Evolutionary conservation across 2,797 vertebrate genomes (phyloP), one percentile per base, ranked within the genome.

Genomic region (Cephalopachus bancanus): DNA sequence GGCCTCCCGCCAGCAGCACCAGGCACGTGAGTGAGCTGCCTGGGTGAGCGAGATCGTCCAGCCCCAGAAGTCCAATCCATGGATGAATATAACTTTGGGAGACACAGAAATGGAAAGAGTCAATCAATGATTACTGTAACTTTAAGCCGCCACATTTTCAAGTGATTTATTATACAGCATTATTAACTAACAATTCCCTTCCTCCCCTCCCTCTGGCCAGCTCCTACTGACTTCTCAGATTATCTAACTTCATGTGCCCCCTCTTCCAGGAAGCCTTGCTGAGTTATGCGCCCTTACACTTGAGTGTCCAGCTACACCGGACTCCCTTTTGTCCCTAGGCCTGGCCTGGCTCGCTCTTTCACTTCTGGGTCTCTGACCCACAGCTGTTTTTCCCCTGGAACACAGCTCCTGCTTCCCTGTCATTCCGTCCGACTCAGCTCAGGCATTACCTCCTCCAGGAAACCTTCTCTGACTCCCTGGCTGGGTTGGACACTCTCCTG

Each of bases 221-320:
- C 33, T 85, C 7, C 28, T 14, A 16, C 14, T 75, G 84, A 6
- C 28, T 65, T 11, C 67, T 84, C 57, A 33, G n/a, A 15, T 74
- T 11, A 17, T 37, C 71, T 84, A 20, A 14, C 19, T 71, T 71
- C 7, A 33, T 1, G 49, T 55, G 14, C 30, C 16, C 0, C 69
- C 4, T 10, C 80, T 57, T 91, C 59, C 80, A 78, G n/a, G 51
- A 89, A 92, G 83, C 20, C 71, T 78, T 83, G 64, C 88, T 78
- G 84, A 91, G 10, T 28, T 65, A 81, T 44, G 57, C 33, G 30
- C 10, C 57, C 51, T n/a, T 2, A 6, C 5, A 1, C 30, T n/a
- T 67, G 51, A 19, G 7, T 60, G 11, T 80, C 55, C 49, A 76
- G 49, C n/a, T 26, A 28, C 15, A 89, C 7, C 1, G 7, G 51